Evolutionary conservation across 2,888 invertebrate genomes (phyloP), one percentile per base, ranked within the genome.

Genomic region (Gerris lacustris): DNA sequence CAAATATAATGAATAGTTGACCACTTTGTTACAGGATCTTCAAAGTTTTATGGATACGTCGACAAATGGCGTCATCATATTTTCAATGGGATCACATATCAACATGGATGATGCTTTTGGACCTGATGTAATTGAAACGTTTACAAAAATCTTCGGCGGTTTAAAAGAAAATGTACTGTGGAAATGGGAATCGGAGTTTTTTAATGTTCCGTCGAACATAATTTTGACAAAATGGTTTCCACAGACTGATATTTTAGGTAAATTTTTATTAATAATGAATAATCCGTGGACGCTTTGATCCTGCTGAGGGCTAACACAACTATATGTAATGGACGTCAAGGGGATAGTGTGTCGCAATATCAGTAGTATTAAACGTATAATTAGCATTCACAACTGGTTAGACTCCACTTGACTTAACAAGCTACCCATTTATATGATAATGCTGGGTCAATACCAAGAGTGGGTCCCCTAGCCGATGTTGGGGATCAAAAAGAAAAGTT

Each of bases 71-170:
- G 91, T 92, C 78, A 87, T 92, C 72, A 91, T 88, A 79, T 89
- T 92, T n/a, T 91, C 91, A 45, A 91, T 92, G 90, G 92, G 92
- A 0, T 91, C 92, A 0, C 90, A 91, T 2, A 90, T 92, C 0
- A 86, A 87, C 75, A 89, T 90, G 0, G 64, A 64, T 6, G 87
- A 87, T 18, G 88, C 88, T 75, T 91, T 92, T 89, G 91, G 91
- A 0, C 85, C 88, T 66, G 84, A 88, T 5, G 83, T 88, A 0
- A 85, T 89, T 71, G 84, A 84, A 47, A 82, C 89, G 77, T 83
- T 93, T 69, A 84, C 91, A 17, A 84, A 86, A 55, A 91, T 90
- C 0, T 86, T 93, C 76, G 86, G 88, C 0, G 86, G 87, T 43
- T 80, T 93, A 63, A 91, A 91, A 0, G 91, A 91, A 78, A 85